phyloP scores from a whole-genome alignment of 2,113 vertebrate species.

The Atrichornis clamosus region DNA sequence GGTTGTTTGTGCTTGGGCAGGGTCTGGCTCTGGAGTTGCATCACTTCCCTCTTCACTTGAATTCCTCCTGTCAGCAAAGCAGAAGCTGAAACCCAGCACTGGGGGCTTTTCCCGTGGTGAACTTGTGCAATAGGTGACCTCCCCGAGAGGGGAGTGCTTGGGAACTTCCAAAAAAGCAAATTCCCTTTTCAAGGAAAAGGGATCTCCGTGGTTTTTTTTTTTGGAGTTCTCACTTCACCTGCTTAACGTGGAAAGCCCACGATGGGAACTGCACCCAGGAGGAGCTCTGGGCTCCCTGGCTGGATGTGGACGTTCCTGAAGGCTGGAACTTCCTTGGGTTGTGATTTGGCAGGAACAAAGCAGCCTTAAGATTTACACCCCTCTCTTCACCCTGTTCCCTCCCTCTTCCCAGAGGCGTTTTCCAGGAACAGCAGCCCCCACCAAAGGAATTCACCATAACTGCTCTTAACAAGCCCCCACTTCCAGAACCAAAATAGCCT shows the following conservation, averaged over 20 bases:
- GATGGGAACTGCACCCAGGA: background rate
- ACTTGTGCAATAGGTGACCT: slow-evolving; percentile 74
- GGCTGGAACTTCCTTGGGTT: background rate
- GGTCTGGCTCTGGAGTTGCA: background rate
- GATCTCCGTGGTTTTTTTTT: background rate
- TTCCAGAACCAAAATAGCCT: background rate
- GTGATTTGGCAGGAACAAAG: background rate
- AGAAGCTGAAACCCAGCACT: background rate
- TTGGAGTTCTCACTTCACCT: background rate
- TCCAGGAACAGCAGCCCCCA: background rate
- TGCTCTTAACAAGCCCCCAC: background rate
- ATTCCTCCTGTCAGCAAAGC: background rate
- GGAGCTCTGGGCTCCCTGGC: background rate
- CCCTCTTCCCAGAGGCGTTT: background rate
- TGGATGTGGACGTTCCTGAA: background rate
- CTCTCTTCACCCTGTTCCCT: background rate
- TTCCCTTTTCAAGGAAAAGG: background rate
- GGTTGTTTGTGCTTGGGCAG: background rate
- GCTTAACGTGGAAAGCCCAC: background rate
- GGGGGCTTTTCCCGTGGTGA: slow-evolving; percentile 37
- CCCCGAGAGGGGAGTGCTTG: background rate
- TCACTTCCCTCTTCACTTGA: background rate
- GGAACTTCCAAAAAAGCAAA: background rate
- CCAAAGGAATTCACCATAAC: slow-evolving; percentile 31
- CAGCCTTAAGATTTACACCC: background rate